Conservation (phyloP, 2,797 vertebrate species). For the Onychomys torridus region DNA sequence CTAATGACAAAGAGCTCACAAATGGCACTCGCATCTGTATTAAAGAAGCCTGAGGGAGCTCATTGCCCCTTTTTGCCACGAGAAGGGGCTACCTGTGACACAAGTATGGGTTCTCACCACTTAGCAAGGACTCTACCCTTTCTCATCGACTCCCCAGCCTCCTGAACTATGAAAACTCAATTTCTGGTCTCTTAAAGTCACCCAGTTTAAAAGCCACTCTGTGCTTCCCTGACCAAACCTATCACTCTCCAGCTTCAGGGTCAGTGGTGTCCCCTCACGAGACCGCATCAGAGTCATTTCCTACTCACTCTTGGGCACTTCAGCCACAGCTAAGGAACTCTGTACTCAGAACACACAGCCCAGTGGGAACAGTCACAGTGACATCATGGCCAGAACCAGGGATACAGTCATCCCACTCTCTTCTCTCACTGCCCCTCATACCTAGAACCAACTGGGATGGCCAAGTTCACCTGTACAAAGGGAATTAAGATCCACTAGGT, state of each 20-base stretch:
- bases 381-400: background rate
- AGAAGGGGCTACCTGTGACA: background rate
- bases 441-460: background rate
- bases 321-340: fast-evolving
- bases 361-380: background rate
- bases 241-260: background rate
- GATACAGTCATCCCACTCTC: too few species aligned
- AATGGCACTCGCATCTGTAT: background rate
- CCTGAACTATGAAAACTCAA: background rate
- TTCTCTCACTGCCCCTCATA: background rate
- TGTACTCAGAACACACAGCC: background rate
- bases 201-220: background rate
- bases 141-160: background rate
- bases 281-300: fast-evolving
- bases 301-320: background rate
- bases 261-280: background rate
- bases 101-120: background rate
- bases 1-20: background rate
- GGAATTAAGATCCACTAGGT: background rate
- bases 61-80: background rate
- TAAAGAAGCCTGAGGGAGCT: background rate
- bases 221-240: background rate
- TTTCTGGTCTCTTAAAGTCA: background rate
- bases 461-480: background rate
- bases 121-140: background rate